Evolutionary conservation across 2,888 invertebrate species (phyloP).

Genomic region (Apotomis turbidana): DNA sequence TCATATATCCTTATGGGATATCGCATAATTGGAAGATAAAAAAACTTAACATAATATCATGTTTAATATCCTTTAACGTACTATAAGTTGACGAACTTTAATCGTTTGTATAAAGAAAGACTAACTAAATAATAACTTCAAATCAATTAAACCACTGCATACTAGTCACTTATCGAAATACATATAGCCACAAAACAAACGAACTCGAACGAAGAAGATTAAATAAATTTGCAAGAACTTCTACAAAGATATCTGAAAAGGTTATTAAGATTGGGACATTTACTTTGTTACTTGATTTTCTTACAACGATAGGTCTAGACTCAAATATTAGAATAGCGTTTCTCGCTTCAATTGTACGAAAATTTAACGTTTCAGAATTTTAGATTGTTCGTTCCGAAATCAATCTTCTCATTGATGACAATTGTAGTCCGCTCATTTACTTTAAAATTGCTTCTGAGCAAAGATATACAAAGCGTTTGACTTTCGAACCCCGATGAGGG

Average conservation of each 20-base stretch:
- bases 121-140: too few species aligned
- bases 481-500: too few species aligned
- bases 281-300: not conserved
- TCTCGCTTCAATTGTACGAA: not conserved
- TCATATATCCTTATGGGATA: too few species aligned
- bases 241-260: not conserved
- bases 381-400: not conserved
- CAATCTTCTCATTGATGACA: not conserved
- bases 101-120: too few species aligned
- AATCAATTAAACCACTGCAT: too few species aligned
- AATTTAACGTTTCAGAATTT: conserved; percentile 5
- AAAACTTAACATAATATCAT: too few species aligned
- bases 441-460: not conserved
- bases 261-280: not conserved
- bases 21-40: too few species aligned
- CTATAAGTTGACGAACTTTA: too few species aligned
- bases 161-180: too few species aligned
- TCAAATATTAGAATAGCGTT: not conserved
- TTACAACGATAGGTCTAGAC: not conserved
- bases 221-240: not conserved
- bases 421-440: not conserved
- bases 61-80: too few species aligned
- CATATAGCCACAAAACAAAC: too few species aligned
- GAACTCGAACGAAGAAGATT: not conserved
- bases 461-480: not conserved